phyloP scores from a whole-genome alignment of 2,113 vertebrate genomes.

The Oncorhynchus nerka region DNA sequence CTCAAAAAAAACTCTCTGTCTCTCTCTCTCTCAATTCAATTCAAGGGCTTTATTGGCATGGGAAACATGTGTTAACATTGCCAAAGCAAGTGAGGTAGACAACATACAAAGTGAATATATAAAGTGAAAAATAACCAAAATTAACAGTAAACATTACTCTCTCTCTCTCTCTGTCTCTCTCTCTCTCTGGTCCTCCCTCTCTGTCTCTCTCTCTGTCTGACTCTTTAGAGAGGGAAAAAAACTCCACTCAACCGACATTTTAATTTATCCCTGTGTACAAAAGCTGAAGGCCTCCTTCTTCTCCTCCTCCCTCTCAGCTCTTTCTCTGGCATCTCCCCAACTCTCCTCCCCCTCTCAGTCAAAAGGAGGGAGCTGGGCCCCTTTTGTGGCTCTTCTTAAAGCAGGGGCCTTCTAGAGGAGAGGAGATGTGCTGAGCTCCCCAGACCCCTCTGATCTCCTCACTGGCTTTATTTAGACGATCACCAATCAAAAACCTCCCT shows the following conservation, averaged over 20 bases:
- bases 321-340: neutral
- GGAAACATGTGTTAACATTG: too few species aligned
- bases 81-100: too few species aligned
- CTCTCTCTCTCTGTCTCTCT: neutral
- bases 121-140: too few species aligned
- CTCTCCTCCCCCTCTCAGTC: neutral
- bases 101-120: too few species aligned
- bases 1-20: neutral
- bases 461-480: slow-evolving; percentile 33
- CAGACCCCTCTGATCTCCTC: slow-evolving; percentile 18
- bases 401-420: slow-evolving; percentile 30
- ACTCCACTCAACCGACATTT: slow-evolving; percentile 36
- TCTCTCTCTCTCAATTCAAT: neutral
- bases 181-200: too few species aligned
- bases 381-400: slow-evolving; percentile 43
- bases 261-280: slow-evolving; percentile 48
- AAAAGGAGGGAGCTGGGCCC: slow-evolving; percentile 7
- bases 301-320: neutral
- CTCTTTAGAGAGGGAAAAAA: neutral
- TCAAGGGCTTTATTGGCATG: too few species aligned
- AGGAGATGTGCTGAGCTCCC: slow-evolving; percentile 4
- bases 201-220: too few species aligned
- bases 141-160: too few species aligned
- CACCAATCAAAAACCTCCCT: slow-evolving; percentile 44
- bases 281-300: slow-evolving; percentile 23